phyloP scores from a whole-genome alignment of 2,888 invertebrate species.

The Erebia epiphron region DNA sequence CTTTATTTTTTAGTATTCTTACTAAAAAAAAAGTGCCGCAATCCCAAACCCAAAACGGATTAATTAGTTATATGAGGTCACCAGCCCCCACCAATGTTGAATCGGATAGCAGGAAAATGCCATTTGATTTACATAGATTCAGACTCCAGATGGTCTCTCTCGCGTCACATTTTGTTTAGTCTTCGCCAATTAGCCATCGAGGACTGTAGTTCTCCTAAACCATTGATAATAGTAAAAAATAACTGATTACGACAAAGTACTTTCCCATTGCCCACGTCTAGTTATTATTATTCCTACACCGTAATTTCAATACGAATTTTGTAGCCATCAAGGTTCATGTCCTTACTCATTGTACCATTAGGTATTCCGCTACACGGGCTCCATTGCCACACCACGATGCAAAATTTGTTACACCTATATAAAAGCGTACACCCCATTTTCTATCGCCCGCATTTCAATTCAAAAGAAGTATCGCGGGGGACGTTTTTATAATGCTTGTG shows the following conservation, averaged over 20 bases:
- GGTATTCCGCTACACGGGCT: conserved; percentile 75
- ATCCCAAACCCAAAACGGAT: not conserved
- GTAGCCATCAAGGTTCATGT: conserved; percentile 78
- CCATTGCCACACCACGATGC: conserved; percentile 77
- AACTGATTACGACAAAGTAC: conserved; percentile 47
- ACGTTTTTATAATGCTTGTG: conserved; percentile 59
- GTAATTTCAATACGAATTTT: conserved; percentile 78
- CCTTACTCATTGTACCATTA: conserved; percentile 78
- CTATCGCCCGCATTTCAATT: conserved; percentile 75
- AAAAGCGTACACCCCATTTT: conserved; percentile 75
- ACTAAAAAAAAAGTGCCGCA: not conserved
- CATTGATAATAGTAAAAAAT: conserved; percentile 11
- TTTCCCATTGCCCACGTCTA: conserved; percentile 68
- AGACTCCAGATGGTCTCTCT: not conserved
- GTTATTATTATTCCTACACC: conserved; percentile 75
- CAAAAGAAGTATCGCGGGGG: conserved; percentile 62
- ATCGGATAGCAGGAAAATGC: conserved; percentile 12
- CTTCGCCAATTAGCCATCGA: conserved; percentile 5
- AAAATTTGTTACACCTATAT: conserved; percentile 83
- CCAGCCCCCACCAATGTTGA: not conserved
- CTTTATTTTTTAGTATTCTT: not conserved
- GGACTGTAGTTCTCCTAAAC: not conserved
- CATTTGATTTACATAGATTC: not conserved
- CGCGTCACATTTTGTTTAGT: not conserved
- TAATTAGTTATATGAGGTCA: not conserved